Percentiles rank a stretch among this genome's conserved stretches.
These are phyloP conservation scores for Autographa pulchrina DNA, from an alignment of 2,888 invertebrate species.

Conservation along the genomic window DNA sequence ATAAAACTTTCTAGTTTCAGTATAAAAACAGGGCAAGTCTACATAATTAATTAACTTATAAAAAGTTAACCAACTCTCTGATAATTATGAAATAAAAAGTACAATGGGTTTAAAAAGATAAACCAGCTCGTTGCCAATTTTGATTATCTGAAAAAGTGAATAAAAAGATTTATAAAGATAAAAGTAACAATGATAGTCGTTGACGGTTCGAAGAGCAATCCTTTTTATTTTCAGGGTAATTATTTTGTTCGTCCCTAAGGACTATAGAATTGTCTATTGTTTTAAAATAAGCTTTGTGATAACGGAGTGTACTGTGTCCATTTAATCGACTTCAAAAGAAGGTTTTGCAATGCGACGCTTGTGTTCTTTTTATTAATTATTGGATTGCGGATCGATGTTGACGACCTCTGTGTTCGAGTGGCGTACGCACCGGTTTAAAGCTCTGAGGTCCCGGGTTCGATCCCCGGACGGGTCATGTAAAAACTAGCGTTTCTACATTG, in stretches of 20 bases:
- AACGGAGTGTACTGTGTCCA: too few species aligned
- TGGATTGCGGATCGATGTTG: too few species aligned
- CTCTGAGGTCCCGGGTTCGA: too few species aligned
- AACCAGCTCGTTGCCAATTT: slow-evolving; percentile 12
- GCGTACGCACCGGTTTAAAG: too few species aligned
- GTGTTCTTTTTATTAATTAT: too few species aligned
- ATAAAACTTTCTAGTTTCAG: not conserved
- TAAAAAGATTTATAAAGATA: slow-evolving; percentile 27
- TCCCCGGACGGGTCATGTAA: too few species aligned
- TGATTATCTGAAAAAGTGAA: slow-evolving; percentile 24
- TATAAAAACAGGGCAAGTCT: not conserved
- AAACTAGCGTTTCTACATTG: too few species aligned
- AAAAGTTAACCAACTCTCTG: slow-evolving; percentile 5
- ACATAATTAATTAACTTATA: slow-evolving; percentile 28
- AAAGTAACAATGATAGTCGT: slow-evolving; percentile 26
- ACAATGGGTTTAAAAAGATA: slow-evolving; percentile 6
- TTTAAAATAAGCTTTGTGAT: not conserved
- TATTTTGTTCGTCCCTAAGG: slow-evolving; percentile 14
- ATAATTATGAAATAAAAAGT: slow-evolving; percentile 22
- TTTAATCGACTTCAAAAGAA: too few species aligned
- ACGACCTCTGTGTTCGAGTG: too few species aligned
- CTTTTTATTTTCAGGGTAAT: slow-evolving; percentile 31
- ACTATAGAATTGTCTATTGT: not conserved
- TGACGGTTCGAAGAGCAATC: slow-evolving; percentile 15
- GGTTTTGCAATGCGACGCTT: too few species aligned